phyloP scores from a whole-genome alignment of 2,888 invertebrate species.

The Carcina quercana region DNA sequence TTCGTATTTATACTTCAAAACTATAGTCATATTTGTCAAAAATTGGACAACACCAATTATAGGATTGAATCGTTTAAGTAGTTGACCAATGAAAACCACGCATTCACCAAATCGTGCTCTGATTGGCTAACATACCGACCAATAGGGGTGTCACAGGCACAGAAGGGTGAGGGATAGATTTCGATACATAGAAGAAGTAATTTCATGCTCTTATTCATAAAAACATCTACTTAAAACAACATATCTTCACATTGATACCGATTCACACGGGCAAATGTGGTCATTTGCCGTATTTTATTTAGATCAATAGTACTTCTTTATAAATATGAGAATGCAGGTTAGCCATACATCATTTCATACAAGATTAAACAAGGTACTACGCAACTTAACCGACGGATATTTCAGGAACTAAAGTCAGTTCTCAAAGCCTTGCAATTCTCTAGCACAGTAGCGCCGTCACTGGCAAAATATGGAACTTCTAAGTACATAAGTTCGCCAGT shows the following conservation, averaged over 20 bases:
- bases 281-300: conserved; percentile 8
- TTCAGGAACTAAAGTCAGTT: too few species aligned
- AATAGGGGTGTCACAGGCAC: conserved; percentile 12
- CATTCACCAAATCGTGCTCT: too few species aligned
- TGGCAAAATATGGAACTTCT: too few species aligned
- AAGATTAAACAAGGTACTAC: too few species aligned
- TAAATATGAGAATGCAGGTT: conserved; percentile 52
- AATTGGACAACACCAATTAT: too few species aligned
- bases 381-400: too few species aligned
- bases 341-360: background rate
- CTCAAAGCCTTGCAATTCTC: too few species aligned
- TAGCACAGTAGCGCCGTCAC: too few species aligned
- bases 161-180: conserved; percentile 23
- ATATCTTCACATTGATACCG: conserved; percentile 47
- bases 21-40: too few species aligned
- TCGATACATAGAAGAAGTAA: conserved; percentile 47
- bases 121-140: background rate
- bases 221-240: conserved; percentile 49
- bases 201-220: conserved; percentile 59
- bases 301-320: conserved; percentile 10
- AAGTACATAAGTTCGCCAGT: too few species aligned
- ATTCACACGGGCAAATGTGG: conserved; percentile 66
- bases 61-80: conserved; percentile 4
- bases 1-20: too few species aligned
- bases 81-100: too few species aligned